Evolutionary conservation across 2,797 vertebrate genomes (phyloP).

Genomic region (Phataginus tetradactyla): DNA sequence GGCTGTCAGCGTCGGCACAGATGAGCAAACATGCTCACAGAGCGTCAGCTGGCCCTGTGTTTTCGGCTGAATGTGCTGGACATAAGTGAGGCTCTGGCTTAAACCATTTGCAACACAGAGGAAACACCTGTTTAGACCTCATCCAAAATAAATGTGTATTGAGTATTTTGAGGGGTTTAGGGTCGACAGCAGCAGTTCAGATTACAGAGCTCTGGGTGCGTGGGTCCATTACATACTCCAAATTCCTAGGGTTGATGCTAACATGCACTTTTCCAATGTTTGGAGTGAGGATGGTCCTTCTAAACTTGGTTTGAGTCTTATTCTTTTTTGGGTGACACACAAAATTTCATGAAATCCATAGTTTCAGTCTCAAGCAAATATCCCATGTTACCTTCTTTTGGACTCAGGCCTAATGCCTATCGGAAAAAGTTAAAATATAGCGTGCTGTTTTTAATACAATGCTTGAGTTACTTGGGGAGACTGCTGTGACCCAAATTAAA

Average conservation of each 20-base stretch:
- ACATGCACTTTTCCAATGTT: conserved; percentile 56
- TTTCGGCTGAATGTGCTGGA: conserved; percentile 83
- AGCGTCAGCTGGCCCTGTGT: conserved; percentile 62
- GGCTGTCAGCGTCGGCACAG: conserved; percentile 82
- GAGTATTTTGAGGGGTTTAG: conserved; percentile 51
- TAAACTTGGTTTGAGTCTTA: conserved; percentile 50
- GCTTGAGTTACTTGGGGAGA: neutral
- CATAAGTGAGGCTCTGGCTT: conserved; percentile 54
- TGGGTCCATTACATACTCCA: neutral
- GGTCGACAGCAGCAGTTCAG: conserved; percentile 66
- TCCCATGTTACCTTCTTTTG: neutral
- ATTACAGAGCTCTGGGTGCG: conserved; percentile 41
- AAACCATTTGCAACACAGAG: conserved; percentile 68
- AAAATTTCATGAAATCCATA: conserved; percentile 29
- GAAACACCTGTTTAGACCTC: conserved; percentile 86
- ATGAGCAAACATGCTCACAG: conserved; percentile 79
- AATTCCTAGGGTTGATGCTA: neutral
- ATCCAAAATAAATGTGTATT: conserved; percentile 77
- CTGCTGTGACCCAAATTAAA: neutral
- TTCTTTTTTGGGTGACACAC: conserved; percentile 48
- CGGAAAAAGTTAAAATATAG: neutral
- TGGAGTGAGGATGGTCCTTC: conserved; percentile 12
- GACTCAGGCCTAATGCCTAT: neutral
- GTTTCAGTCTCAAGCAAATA: conserved; percentile 33
- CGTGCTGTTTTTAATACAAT: neutral